Evolutionary conservation across 1,140 invertebrate species (phyloP).

Genomic region (Archivesica marissinica): DNA sequence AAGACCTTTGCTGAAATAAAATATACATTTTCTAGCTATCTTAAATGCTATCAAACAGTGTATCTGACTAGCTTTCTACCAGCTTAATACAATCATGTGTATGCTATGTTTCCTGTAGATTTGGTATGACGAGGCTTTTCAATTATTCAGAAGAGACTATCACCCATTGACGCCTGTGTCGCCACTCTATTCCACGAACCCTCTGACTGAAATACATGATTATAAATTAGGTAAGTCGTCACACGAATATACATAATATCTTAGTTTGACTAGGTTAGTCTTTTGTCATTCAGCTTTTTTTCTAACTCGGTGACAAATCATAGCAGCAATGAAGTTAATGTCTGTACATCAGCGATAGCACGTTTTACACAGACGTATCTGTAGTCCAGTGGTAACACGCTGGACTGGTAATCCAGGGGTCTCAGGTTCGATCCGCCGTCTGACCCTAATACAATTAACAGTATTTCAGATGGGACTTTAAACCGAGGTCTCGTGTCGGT

Average conservation of each 20-base stretch:
- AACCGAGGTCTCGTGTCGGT: too few species aligned
- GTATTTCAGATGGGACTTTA: too few species aligned
- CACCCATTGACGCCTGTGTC: slow-evolving; percentile 1
- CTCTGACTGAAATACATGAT: slow-evolving; percentile 54
- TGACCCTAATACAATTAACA: too few species aligned
- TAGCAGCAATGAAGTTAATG: too few species aligned
- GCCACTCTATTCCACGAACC: slow-evolving; percentile 21
- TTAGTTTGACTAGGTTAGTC: not conserved
- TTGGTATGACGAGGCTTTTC: slow-evolving; percentile 50
- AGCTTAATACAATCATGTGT: not conserved
- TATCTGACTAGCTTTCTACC: not conserved
- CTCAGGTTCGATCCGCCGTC: too few species aligned
- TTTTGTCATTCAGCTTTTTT: too few species aligned
- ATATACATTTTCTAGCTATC: not conserved
- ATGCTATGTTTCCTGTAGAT: slow-evolving; percentile 2
- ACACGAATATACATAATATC: not conserved
- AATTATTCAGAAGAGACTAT: slow-evolving; percentile 37
- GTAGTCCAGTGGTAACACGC: too few species aligned
- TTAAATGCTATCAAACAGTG: not conserved
- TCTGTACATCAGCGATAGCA: too few species aligned
- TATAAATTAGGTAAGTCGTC: slow-evolving; percentile 39
- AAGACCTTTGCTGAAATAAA: not conserved
- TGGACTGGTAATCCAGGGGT: too few species aligned
- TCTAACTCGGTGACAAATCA: too few species aligned
- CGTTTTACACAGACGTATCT: too few species aligned